Percentiles rank a stretch among this genome's conserved stretches.
These are phyloP conservation scores for Ladona fulva DNA, from an alignment of 1,140 invertebrate species.

Conservation along the genomic window DNA sequence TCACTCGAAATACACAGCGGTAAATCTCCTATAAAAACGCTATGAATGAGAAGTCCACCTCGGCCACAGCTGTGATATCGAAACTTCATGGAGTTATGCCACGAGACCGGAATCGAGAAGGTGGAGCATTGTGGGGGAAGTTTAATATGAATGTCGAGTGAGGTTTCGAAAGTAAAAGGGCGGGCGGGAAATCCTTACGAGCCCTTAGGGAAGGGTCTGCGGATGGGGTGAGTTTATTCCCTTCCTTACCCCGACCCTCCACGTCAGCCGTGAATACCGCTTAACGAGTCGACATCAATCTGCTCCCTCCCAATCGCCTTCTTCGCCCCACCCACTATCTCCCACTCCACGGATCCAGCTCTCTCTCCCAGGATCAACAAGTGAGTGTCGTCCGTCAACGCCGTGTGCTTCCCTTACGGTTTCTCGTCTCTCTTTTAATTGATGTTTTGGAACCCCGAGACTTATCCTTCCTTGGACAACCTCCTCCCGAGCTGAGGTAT, in stretches of 20 bases:
- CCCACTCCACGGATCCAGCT: too few relatives aligned
- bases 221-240: neutral
- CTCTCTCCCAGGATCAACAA: neutral
- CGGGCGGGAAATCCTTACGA: too few relatives aligned
- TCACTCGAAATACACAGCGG: too few relatives aligned
- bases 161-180: neutral
- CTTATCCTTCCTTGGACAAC: too few relatives aligned
- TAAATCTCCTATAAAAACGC: too few relatives aligned
- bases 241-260: neutral
- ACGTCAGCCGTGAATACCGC: neutral
- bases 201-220: neutral
- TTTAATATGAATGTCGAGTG: neutral
- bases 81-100: neutral
- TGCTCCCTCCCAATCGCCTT: neutral
- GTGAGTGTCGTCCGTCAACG: neutral
- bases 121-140: neutral
- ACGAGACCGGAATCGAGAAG: neutral
- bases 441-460: too few relatives aligned
- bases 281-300: neutral
- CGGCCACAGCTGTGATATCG: too few relatives aligned
- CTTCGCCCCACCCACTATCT: neutral
- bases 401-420: neutral
- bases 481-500: too few relatives aligned
- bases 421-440: too few relatives aligned
- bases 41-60: too few relatives aligned